Evolutionary conservation across 2,888 invertebrate genomes (phyloP), one percentile per base, ranked within the genome.

Genomic region (Phytoseiulus persimilis): DNA sequence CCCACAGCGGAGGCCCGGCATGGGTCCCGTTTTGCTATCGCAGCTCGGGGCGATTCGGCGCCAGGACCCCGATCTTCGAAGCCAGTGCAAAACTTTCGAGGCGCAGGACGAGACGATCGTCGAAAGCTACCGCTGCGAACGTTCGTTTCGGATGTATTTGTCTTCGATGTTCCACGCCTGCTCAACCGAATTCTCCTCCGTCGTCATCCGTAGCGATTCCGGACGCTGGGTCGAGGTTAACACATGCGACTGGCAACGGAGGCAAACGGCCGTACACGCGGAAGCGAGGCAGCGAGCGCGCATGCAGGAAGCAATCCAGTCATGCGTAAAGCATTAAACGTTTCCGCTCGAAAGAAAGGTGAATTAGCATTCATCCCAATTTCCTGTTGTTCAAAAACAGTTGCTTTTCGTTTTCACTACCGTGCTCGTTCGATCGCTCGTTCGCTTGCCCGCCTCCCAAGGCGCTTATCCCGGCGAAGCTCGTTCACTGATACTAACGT

Each of bases 71-170:
- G 65, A 3, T 28, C 14, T 65, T 65, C 18, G 65, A 65, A 23
- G 18, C 23, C 28, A 18, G 65, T 2, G 65, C 65, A 65, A 14
- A 65, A 65, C 9, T 65, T 65, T 65, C 18, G 65, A 65, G 65
- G 18, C 65, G 65, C 65, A 65, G 65, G 18, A 65, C 14, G 65
- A 65, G 65, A 65, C 5, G 65, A 65, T 65, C 65, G 65, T 65
- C 65, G 65, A 6, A 28, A 65, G 65, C 65, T 6, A 65, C 65
- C 65, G 65, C 65, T 65, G 65, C 65, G 18, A 65, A 65, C 28
- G 65, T 65, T 65, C 65, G 65, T 65, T 65, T 65, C 65, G 65
- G 65, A 65, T 65, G 65, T 65, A 65, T 65, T 65, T 65, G 65
- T 65, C 65, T 28, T 65, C 14, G 65, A 65, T 65, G 65, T 65